Base-by-base conservation (phyloP, 2,113 vertebrate species). In the Pseudopipra pipra region DNA sequence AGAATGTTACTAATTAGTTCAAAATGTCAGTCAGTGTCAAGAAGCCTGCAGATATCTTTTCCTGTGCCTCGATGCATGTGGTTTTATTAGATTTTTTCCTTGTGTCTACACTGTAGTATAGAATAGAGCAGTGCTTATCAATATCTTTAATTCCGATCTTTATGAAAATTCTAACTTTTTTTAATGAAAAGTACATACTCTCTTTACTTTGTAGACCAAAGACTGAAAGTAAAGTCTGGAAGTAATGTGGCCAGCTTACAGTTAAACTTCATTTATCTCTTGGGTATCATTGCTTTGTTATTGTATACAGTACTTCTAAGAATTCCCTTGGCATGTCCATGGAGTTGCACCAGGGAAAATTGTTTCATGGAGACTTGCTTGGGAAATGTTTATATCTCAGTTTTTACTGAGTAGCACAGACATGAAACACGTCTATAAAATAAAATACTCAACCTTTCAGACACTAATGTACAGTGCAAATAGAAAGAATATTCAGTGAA, bases 191-290 rank as follows among this genome's bases (percentile, higher is more conserved):
- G 11, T 76, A 72, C 44, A 44, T 54, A 56, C 70, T 23, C 1
- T 46, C 58, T 86, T 74, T 70, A 37, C 55, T 89, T 92, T 94
- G 49, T 68, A 75, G 59, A 73, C 35, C 18, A 43, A 54, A 76
- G 39, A 17, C 55, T 73, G 21, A 62, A 89, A 41, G 39, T 71
- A 37, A 90, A 94, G 71, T 30, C 30, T 86, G 41, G 39, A 90
- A 87, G 68, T 71, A 66, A 52, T 44, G 37, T 76, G 65, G 18
- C 33, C 39, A 54, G 22, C 74, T 76, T 80, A 22, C 68, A 74
- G 71, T 80, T 88, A 91, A 92, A 90, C 46, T 39, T 67, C 51
- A 80, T 84, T 84, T 88, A 33, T 94, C 20, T 96, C 30, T 51
- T 51, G 28, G 8, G 1, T 85, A 63, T 75, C 72, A 46, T 58